These are phyloP conservation scores for Portunus trituberculatus DNA, from an alignment of 1,140 invertebrate species.

Conservation along the genomic window DNA sequence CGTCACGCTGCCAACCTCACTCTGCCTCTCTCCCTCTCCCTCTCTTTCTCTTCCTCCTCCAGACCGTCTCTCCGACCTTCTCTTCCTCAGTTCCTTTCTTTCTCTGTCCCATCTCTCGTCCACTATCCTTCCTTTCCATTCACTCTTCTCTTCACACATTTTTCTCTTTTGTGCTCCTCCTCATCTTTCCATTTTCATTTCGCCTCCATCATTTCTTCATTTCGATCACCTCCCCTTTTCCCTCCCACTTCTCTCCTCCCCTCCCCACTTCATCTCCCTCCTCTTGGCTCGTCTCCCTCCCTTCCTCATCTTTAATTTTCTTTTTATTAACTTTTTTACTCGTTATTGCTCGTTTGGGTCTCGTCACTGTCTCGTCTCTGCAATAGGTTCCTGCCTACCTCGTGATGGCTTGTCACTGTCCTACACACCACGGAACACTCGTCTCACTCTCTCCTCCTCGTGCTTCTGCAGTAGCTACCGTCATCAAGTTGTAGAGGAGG, in stretches of 20 bases:
- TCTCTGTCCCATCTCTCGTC: neutral
- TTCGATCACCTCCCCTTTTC: neutral
- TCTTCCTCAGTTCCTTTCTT: neutral
- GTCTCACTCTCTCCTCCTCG: too few relatives aligned
- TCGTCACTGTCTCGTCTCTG: neutral
- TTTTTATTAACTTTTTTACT: neutral
- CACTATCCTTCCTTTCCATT: neutral
- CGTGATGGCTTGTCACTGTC: neutral
- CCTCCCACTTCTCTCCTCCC: neutral
- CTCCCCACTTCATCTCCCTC: neutral
- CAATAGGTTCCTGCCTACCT: neutral
- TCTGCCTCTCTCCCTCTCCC: neutral
- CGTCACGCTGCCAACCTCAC: neutral
- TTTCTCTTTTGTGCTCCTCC: neutral
- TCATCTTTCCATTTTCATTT: neutral
- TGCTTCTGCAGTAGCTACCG: neutral
- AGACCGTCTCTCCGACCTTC: neutral
- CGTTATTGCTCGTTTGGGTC: neutral
- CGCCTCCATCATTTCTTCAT: neutral
- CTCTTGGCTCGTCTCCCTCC: neutral
- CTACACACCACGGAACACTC: too few relatives aligned
- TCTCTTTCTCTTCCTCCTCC: neutral
- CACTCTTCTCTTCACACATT: neutral
- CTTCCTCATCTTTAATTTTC: neutral
- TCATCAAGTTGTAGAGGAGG: neutral